A percentile compares a stretch with the other conserved stretches of the same genome.
Evolutionary conservation across 2,113 vertebrate species (phyloP).

Genomic region (Myotis lucifugus): DNA sequence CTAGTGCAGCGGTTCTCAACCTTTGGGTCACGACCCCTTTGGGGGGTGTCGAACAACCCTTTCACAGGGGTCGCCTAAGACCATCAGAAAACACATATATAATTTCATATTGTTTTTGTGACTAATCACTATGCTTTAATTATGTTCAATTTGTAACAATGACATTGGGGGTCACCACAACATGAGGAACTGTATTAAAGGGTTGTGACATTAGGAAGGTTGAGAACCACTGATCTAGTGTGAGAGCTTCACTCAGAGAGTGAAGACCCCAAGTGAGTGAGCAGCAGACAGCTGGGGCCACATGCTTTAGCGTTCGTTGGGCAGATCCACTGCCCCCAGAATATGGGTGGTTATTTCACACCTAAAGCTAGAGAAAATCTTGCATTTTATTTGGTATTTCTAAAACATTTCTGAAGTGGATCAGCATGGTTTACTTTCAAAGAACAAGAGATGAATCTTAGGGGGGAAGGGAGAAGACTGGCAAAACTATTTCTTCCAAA

Average conservation of each 20-base stretch:
- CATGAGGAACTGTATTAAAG: no score
- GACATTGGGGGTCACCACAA: no score
- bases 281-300: neutral
- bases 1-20: no score
- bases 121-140: no score
- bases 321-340: neutral
- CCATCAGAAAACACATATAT: no score
- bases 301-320: fast-evolving
- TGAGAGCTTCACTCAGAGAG: neutral
- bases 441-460: neutral
- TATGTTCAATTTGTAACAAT: no score
- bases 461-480: neutral
- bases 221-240: no score
- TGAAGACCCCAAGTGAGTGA: fast-evolving
- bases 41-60: no score
- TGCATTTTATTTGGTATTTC: neutral
- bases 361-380: neutral
- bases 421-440: neutral
- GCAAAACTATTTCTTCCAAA: neutral
- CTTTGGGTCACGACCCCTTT: no score
- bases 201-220: no score
- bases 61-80: no score
- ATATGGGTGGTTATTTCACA: neutral
- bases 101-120: no score
- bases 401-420: neutral